phyloP scores from a whole-genome alignment of 2,888 invertebrate species.

The Erannis defoliaria region DNA sequence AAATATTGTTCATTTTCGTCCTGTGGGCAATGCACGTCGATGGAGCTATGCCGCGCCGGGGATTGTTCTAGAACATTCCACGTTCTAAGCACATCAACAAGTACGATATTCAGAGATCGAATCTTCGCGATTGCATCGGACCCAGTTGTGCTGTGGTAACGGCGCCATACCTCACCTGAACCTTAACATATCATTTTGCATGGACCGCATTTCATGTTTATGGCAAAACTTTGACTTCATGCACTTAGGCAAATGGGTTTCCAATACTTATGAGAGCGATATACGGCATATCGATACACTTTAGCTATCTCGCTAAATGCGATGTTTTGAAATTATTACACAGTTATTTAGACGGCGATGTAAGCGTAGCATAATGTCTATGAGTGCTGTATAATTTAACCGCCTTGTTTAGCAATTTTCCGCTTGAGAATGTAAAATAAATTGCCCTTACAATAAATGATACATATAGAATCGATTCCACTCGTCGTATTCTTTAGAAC shows the following conservation, averaged over 20 bases:
- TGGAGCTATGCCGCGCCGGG: constrained; percentile 62
- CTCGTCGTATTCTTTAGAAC: constrained; percentile 4
- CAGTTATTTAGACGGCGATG: constrained; percentile 51
- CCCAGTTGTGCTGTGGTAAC: constrained; percentile 42
- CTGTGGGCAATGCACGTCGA: constrained; percentile 73
- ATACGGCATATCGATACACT: constrained; percentile 73
- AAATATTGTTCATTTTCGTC: constrained; percentile 82
- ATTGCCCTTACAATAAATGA: constrained; percentile 12
- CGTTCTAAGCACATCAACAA: constrained; percentile 35
- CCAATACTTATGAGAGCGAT: constrained; percentile 82
- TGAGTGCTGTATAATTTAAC: constrained; percentile 37
- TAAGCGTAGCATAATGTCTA: constrained; percentile 35
- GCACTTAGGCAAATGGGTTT: constrained; percentile 86
- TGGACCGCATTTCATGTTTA: constrained; percentile 84
- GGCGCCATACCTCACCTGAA: constrained; percentile 62
- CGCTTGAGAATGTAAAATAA: constrained; percentile 20
- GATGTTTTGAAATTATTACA: constrained; percentile 71
- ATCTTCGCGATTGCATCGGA: constrained; percentile 51
- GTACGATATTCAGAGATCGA: constrained; percentile 34
- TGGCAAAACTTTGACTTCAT: constrained; percentile 83
- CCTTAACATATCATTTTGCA: constrained; percentile 83
- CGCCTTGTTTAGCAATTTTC: constrained; percentile 28
- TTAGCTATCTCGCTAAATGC: constrained; percentile 59
- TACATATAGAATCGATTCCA: constrained; percentile 7
- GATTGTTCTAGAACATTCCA: constrained; percentile 44